These are phyloP conservation scores for Eclectus roratus DNA, from an alignment of 2,113 vertebrate species.

Conservation along the genomic window DNA sequence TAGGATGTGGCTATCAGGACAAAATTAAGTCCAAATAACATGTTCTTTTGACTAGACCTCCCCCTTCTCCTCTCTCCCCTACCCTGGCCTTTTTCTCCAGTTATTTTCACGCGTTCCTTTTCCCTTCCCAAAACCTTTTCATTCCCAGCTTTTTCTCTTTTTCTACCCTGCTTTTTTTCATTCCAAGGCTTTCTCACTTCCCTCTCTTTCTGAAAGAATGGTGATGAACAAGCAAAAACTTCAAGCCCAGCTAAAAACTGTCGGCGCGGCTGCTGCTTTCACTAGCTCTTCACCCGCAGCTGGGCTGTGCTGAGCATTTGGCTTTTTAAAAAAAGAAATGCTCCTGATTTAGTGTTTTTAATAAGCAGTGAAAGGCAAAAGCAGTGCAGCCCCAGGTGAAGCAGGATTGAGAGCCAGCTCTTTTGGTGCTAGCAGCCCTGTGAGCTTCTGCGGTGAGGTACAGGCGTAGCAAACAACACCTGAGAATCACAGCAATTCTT, in stretches of 20 bases:
- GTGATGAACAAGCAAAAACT: conserved; percentile 64
- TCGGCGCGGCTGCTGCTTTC: conserved; percentile 40
- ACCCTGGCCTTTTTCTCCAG: not conserved
- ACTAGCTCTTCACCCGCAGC: conserved; percentile 50
- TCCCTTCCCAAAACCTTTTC: not conserved
- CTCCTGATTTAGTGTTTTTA: conserved; percentile 78
- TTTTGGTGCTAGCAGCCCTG: conserved; percentile 48
- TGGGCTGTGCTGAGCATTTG: conserved; percentile 30
- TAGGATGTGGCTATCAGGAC: conserved; percentile 28
- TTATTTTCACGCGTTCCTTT: not conserved
- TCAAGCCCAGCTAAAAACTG: conserved; percentile 53
- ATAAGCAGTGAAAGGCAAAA: conserved; percentile 70
- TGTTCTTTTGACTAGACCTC: not conserved
- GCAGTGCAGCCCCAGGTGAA: conserved; percentile 58
- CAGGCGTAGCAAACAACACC: conserved; percentile 27
- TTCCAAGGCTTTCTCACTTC: conserved; percentile 7
- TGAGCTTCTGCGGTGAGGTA: conserved; percentile 37
- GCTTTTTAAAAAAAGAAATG: conserved; percentile 62
- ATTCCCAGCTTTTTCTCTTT: not conserved
- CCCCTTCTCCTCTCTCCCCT: not conserved
- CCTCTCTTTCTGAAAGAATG: not conserved
- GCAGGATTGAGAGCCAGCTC: conserved; percentile 62
- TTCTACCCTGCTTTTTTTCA: not conserved
- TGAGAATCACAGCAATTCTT: conserved; percentile 50
- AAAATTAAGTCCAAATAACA: not conserved